Evolutionary conservation across 2,888 invertebrate genomes (phyloP).

Genomic region (Melanargia galathea): DNA sequence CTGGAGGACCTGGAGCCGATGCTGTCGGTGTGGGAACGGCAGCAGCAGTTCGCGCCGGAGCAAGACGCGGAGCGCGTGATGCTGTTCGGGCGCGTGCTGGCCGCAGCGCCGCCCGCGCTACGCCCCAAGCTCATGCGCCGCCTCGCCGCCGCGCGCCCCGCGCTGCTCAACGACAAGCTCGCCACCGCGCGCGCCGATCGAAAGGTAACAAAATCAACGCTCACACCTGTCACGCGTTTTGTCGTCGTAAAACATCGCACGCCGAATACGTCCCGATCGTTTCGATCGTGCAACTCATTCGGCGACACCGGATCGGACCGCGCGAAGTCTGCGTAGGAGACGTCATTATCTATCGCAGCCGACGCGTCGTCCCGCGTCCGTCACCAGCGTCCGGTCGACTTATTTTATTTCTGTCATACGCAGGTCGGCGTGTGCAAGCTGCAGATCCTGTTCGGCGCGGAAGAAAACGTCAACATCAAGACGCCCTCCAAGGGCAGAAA

Average conservation of each 20-base stretch:
- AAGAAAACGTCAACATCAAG: conserved; percentile 18
- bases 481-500: background rate
- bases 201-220: background rate
- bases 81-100: conserved; percentile 21
- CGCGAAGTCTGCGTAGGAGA: too few species aligned
- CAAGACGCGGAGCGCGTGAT: conserved; percentile 10
- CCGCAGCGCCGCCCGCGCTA: conserved; percentile 3
- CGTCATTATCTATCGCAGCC: too few species aligned
- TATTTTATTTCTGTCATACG: too few species aligned
- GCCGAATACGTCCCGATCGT: too few species aligned
- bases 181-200: conserved; percentile 8
- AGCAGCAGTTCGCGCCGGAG: background rate
- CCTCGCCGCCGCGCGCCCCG: background rate
- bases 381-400: too few species aligned
- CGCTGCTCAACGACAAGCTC: conserved; percentile 4
- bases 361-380: too few species aligned
- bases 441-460: conserved; percentile 36
- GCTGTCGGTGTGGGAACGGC: conserved; percentile 4
- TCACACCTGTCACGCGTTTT: background rate
- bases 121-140: conserved; percentile 16
- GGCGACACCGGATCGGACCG: too few species aligned
- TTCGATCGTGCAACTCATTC: too few species aligned
- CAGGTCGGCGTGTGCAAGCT: conserved; percentile 32
- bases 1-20: background rate
- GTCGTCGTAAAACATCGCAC: too few species aligned